Evolutionary conservation across 1,140 invertebrate species (phyloP), one percentile per base, ranked within the genome.

Genomic region (Drosophila novamexicana): DNA sequence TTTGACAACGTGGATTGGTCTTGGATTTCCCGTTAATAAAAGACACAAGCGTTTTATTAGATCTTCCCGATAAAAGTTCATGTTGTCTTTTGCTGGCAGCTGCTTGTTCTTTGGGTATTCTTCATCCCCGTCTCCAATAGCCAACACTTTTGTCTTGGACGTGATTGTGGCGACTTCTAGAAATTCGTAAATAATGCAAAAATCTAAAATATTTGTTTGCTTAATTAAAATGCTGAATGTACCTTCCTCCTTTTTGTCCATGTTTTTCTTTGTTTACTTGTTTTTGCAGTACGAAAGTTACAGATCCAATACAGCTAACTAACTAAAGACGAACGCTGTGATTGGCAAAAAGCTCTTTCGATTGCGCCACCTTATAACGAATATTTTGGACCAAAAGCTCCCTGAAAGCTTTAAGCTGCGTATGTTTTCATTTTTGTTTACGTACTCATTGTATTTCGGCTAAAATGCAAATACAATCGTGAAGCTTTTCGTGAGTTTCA

Each of bases 171-270:
- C 9, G 2, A 49, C 34, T 18, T 18, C 32, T 34, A 18, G 0
- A 37, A 40, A 14, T 7, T n/a, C 7, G 10, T 14, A 39, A 22
- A 7, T 40, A 42, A 4, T 29, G 22, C 4, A 29, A 29, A 29
- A 29, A 29, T 29, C 3, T 0, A 29, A 14, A 1, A 8, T 42
- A 29, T 12, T 32, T 32, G 7, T 12, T 14, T 32, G 10, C 6
- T 14, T 5, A 14, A 34, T 12, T 18, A 1, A 10, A 10, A 6
- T 12, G 1, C 16, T 42, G 6, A 12, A 12, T 3, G 45, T 53
- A 69, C 57, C 16, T 45, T n/a, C 10, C 7, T 36, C 10, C 1
- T 12, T n/a, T 54, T 61, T 6, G 54, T 61, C 54, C 45, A 68
- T 68, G 8, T 40, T 47, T 22, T 22, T 36, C 0, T 10, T 34